Conservation (phyloP, 2,797 vertebrate species). For the Apodemus agrarius region DNA sequence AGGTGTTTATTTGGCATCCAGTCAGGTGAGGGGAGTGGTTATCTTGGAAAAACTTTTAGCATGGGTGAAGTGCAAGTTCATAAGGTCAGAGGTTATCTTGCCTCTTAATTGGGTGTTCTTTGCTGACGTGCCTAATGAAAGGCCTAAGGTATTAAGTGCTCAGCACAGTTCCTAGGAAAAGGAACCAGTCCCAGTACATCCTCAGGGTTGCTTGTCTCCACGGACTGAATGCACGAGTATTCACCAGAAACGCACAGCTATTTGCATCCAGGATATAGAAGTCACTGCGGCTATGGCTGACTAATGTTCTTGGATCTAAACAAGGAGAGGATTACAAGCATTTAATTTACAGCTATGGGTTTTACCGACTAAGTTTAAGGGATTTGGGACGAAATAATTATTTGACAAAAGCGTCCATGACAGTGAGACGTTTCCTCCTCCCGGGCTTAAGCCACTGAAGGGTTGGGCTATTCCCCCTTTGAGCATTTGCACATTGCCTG, state of each 20-base stretch:
- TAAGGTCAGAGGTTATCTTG: not conserved
- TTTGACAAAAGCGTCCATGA: conserved; percentile 39
- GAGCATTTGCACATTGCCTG: conserved; percentile 69
- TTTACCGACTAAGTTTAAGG: conserved; percentile 51
- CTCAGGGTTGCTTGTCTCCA: not conserved
- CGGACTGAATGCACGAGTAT: not conserved
- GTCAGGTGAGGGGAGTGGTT: not conserved
- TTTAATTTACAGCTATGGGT: conserved; percentile 55
- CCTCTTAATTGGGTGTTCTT: not conserved
- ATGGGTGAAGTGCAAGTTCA: not conserved
- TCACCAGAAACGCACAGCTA: not conserved
- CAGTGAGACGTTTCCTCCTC: conserved; percentile 25
- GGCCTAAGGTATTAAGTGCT: not conserved
- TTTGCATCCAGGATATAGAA: not conserved
- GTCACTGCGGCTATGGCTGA: not conserved
- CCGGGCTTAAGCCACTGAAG: conserved; percentile 55
- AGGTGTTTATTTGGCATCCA: not conserved
- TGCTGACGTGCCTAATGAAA: not conserved
- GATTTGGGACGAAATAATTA: conserved; percentile 27
- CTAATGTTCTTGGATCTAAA: conserved; percentile 13
- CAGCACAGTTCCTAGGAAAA: not conserved
- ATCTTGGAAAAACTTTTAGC: not conserved
- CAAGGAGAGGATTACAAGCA: conserved; percentile 29
- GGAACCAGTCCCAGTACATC: not conserved
- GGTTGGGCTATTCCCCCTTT: conserved; percentile 56